A percentile compares a stretch with the other conserved stretches of the same genome.
These are phyloP conservation scores for Delia radicum DNA, from an alignment of 1,140 invertebrate species.

Conservation along the genomic window DNA sequence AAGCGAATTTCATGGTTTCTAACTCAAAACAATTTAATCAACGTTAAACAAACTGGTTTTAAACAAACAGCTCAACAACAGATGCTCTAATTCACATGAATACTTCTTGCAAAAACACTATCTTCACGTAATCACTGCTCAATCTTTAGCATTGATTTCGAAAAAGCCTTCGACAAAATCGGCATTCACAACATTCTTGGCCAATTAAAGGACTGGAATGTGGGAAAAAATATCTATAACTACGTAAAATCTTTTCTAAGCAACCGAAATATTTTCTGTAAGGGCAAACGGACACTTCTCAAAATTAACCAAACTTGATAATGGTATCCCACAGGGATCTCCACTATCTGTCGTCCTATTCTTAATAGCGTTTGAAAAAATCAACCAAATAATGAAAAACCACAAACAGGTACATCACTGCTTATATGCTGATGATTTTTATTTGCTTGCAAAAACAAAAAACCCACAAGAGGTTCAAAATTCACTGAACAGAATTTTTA, in stretches of 20 bases:
- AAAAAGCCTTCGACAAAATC: slow-evolving; percentile 15
- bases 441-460: too few relatives aligned
- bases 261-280: not conserved
- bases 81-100: not conserved
- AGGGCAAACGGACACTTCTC: not conserved
- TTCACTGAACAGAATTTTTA: too few relatives aligned
- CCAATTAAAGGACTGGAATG: not conserved
- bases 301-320: not conserved
- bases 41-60: not conserved
- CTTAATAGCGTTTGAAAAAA: too few relatives aligned
- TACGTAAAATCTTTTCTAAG: not conserved
- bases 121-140: too few relatives aligned
- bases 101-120: too few relatives aligned
- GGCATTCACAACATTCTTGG: not conserved
- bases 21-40: not conserved
- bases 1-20: not conserved
- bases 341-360: not conserved
- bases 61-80: not conserved
- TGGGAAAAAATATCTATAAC: not conserved
- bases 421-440: too few relatives aligned
- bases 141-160: not conserved
- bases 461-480: too few relatives aligned
- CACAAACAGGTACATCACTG: too few relatives aligned
- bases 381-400: too few relatives aligned
- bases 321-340: not conserved